A percentile compares a stretch with the other conserved stretches of the same genome.
phyloP scores from a whole-genome alignment of 1,140 invertebrate genomes.

The Diplogasteroides magnus region DNA sequence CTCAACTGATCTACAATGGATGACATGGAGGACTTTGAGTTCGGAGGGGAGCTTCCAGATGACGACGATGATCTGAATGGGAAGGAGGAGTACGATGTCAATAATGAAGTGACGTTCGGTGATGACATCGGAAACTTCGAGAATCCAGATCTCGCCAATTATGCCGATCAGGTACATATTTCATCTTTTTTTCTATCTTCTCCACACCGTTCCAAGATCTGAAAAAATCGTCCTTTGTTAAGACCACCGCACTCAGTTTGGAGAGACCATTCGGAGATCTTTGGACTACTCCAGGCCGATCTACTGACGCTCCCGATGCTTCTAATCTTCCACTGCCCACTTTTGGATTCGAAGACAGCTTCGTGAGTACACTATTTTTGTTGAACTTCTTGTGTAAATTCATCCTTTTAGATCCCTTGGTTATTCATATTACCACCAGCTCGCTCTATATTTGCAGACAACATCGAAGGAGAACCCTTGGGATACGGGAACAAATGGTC shows the following conservation, averaged over 20 bases:
- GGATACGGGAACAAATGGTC: not conserved
- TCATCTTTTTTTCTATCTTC: conserved; percentile 6
- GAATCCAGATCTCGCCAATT: conserved; percentile 23
- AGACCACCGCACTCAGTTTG: conserved; percentile 22
- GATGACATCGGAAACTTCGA: conserved; percentile 5
- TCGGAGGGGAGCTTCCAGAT: not conserved
- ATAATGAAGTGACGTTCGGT: conserved; percentile 35
- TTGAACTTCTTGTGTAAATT: not conserved
- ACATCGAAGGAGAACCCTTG: not conserved
- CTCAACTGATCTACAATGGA: too few species aligned
- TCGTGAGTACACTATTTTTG: not conserved
- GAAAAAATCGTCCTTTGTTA: conserved; percentile 1
- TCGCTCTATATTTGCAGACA: not conserved
- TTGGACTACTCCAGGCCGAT: conserved; percentile 8
- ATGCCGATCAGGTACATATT: conserved; percentile 26
- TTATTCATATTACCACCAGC: not conserved
- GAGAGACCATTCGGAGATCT: conserved; percentile 18
- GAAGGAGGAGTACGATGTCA: conserved; percentile 26
- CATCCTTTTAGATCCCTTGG: conserved; percentile 4
- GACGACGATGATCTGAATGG: not conserved
- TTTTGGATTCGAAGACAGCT: conserved; percentile 6
- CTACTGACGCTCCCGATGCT: conserved; percentile 16
- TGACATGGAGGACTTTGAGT: not conserved
- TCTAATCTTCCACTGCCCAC: conserved; percentile 19
- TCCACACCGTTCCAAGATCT: not conserved